A percentile compares a stretch with the other conserved stretches of the same genome.
Evolutionary conservation across 92 coral and sea anemone genomes (phyloP).

Genomic region (Micromussa lordhowensis): DNA sequence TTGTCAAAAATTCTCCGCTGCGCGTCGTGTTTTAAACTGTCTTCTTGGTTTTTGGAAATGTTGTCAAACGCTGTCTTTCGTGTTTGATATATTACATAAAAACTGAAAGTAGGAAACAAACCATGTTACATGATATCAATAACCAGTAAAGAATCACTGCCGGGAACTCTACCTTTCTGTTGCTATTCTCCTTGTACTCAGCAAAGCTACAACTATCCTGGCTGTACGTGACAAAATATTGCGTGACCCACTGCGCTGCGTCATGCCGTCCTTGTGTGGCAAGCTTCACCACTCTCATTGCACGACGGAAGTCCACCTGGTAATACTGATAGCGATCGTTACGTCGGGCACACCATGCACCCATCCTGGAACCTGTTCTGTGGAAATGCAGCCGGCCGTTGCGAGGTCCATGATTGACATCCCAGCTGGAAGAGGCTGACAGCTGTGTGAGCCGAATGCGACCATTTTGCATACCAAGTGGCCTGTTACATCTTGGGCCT

Average conservation of each 20-base stretch:
- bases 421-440: conserved; percentile 71
- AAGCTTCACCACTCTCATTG: conserved; percentile 60
- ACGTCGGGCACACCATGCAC: conserved; percentile 70
- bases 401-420: conserved; percentile 61
- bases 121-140: neutral
- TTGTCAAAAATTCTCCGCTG: neutral
- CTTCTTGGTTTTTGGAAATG: neutral
- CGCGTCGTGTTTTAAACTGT: neutral
- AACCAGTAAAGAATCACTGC: neutral
- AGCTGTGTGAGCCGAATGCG: conserved; percentile 60
- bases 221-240: conserved; percentile 62
- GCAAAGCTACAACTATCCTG: conserved; percentile 67
- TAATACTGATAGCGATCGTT: conserved; percentile 74
- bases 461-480: conserved; percentile 71
- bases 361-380: conserved; percentile 59
- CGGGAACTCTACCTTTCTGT: conserved; percentile 57
- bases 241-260: conserved; percentile 70
- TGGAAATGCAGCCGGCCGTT: conserved; percentile 64
- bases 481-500: conserved; percentile 74
- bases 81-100: neutral
- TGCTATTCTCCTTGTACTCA: conserved; percentile 60
- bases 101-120: neutral
- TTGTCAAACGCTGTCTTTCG: neutral
- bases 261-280: conserved; percentile 72
- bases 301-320: conserved; percentile 66